These are phyloP conservation scores for Lasioglossum calceatum DNA, from an alignment of 2,888 invertebrate species.

Conservation along the genomic window DNA sequence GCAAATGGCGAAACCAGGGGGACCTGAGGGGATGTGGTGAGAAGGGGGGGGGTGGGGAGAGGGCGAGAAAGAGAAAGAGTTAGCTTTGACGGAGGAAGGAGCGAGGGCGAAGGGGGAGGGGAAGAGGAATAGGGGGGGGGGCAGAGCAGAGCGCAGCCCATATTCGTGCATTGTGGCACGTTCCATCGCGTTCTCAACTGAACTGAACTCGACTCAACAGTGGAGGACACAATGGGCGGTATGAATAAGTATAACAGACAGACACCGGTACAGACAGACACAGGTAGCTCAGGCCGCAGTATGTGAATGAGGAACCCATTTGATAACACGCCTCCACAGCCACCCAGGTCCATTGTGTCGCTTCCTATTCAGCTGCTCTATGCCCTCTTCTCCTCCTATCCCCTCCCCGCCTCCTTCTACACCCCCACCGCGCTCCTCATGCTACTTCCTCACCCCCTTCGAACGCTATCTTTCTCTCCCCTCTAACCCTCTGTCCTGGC, in stretches of 20 bases:
- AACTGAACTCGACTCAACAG: slow-evolving; percentile 84
- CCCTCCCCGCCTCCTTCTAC: slow-evolving; percentile 59
- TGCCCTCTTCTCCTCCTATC: slow-evolving; percentile 77
- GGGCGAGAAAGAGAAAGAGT: slow-evolving; percentile 59
- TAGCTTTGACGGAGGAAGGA: slow-evolving; percentile 61
- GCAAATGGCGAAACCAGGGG: slow-evolving; percentile 68
- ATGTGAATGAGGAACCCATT: slow-evolving; percentile 85
- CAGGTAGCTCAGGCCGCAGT: slow-evolving; percentile 83
- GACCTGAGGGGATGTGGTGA: background rate
- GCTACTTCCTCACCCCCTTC: slow-evolving; percentile 61
- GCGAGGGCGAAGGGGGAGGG: slow-evolving; percentile 52
- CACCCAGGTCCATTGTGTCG: slow-evolving; percentile 84
- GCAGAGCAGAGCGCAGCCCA: slow-evolving; percentile 80
- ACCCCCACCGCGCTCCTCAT: slow-evolving; percentile 51
- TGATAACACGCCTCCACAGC: slow-evolving; percentile 84
- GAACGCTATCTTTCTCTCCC: slow-evolving; percentile 57
- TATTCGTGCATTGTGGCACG: slow-evolving; percentile 84
- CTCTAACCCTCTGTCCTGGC: slow-evolving; percentile 40
- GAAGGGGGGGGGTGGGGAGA: slow-evolving; percentile 17
- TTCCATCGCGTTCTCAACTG: slow-evolving; percentile 84
- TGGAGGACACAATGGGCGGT: slow-evolving; percentile 83
- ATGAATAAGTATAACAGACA: slow-evolving; percentile 85
- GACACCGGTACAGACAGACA: slow-evolving; percentile 84
- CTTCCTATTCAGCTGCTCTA: slow-evolving; percentile 84
- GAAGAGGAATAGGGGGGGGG: slow-evolving; percentile 74